These are phyloP conservation scores for Enteromius paludinosus DNA, from an alignment of 2,797 vertebrate species.

Conservation along the genomic window DNA sequence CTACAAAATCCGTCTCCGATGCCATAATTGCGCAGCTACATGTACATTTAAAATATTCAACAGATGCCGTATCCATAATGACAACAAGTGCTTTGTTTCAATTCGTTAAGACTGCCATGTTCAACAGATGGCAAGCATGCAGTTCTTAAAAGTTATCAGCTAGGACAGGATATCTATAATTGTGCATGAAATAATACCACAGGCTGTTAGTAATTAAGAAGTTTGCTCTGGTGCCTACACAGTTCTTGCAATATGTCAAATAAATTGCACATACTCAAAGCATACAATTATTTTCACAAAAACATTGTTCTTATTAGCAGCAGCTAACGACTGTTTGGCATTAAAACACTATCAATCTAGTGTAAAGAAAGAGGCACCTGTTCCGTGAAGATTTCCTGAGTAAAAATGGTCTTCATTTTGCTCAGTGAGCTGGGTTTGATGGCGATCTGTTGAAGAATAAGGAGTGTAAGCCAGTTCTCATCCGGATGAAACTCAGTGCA, in stretches of 20 bases:
- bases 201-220: slow-evolving; percentile 44
- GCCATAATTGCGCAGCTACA: not conserved
- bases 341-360: not conserved
- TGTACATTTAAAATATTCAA: slow-evolving; percentile 7
- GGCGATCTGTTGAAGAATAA: slow-evolving; percentile 85
- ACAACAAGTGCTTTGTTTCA: slow-evolving; percentile 9
- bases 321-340: not conserved
- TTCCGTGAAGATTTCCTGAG: slow-evolving; percentile 98
- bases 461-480: not conserved
- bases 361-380: slow-evolving; percentile 80
- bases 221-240: slow-evolving; percentile 10
- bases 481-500: not conserved
- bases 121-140: slow-evolving; percentile 19
- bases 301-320: not conserved
- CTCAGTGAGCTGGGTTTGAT: slow-evolving; percentile 98
- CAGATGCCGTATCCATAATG: slow-evolving; percentile 24
- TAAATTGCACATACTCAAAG: slow-evolving; percentile 10
- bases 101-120: not conserved
- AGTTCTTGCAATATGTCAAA: slow-evolving; percentile 20
- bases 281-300: not conserved
- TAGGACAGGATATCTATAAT: slow-evolving; percentile 29
- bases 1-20: not conserved
- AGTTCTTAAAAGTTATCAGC: slow-evolving; percentile 20
- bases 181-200: slow-evolving; percentile 26
- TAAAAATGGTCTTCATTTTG: slow-evolving; percentile 99